phyloP scores from a whole-genome alignment of 35 echinoderm and acorn worm genomes.

The Apostichopus japonicus region DNA sequence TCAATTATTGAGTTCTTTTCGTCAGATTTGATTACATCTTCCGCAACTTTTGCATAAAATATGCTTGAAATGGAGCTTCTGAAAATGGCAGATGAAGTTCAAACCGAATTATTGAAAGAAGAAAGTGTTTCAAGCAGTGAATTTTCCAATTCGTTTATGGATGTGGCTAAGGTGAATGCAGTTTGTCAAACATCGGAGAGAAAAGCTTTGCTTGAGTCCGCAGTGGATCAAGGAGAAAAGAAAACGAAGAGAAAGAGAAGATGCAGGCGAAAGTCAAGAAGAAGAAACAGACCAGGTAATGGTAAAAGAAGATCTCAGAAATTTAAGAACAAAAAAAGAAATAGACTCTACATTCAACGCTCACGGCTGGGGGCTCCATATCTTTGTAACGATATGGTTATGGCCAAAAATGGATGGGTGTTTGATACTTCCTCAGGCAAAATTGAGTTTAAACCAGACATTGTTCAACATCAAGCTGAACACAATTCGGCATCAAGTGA shows the following conservation, averaged over 20 bases:
- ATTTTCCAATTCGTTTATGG: not conserved
- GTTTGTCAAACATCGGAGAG: not conserved
- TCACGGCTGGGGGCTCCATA: slow-evolving; percentile 35
- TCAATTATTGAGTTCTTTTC: not conserved
- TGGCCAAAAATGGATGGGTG: slow-evolving; percentile 54
- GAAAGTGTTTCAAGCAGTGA: not conserved
- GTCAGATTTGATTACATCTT: not conserved
- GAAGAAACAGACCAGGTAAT: slow-evolving; percentile 43
- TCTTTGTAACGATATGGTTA: slow-evolving; percentile 54
- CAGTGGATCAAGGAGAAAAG: not conserved
- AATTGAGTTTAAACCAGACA: slow-evolving; percentile 53
- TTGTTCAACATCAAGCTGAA: not conserved
- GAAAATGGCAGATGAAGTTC: no score
- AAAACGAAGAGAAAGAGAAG: not conserved
- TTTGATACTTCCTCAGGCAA: slow-evolving; percentile 48
- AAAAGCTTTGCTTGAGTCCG: not conserved
- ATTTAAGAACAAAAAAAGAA: slow-evolving; percentile 2
- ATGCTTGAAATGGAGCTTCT: not conserved
- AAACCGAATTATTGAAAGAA: no score
- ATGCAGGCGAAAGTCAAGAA: slow-evolving; percentile 24
- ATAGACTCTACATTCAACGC: not conserved
- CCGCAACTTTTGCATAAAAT: no score
- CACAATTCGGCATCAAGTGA: not conserved
- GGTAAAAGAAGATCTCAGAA: slow-evolving; percentile 33
- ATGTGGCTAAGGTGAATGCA: not conserved